A percentile compares a stretch with the other conserved stretches of the same genome.
Conservation (phyloP, 2,797 vertebrate species). For the Sus cebifrons region DNA sequence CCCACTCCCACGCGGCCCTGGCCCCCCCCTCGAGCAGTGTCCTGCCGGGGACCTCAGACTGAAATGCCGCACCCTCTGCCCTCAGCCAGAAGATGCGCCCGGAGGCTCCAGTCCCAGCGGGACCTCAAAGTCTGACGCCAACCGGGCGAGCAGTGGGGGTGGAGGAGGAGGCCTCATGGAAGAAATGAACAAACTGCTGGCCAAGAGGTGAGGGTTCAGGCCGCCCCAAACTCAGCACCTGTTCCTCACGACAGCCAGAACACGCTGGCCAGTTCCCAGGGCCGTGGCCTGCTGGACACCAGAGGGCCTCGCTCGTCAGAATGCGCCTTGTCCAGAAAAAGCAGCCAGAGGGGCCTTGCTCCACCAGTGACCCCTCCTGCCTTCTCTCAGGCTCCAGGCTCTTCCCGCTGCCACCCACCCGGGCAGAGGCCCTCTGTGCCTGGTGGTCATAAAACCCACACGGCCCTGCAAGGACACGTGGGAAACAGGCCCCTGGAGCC, state of each 20-base stretch:
- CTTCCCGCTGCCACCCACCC: neutral
- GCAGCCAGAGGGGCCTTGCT: neutral
- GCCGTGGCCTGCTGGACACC: neutral
- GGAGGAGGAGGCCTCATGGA: constrained; percentile 99
- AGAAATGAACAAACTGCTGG: constrained; percentile 99
- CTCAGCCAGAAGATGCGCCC: constrained; percentile 96
- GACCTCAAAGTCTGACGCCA: constrained; percentile 96
- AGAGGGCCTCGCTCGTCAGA: neutral
- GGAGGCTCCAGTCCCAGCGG: constrained; percentile 94
- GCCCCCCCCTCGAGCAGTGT: fast-evolving
- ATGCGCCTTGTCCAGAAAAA: neutral
- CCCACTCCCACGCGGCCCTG: fast-evolving
- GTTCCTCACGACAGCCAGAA: neutral
- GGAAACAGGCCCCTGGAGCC: neutral
- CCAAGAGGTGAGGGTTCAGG: constrained; percentile 94
- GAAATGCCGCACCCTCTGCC: constrained; percentile 57
- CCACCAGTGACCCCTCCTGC: too few relatives aligned
- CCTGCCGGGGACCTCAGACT: neutral
- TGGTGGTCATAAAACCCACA: neutral
- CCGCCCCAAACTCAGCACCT: fast-evolving
- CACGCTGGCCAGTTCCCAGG: fast-evolving
- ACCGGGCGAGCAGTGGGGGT: constrained; percentile 95
- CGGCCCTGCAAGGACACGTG: neutral
- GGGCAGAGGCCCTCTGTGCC: too few relatives aligned
- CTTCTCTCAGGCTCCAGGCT: neutral